These are phyloP conservation scores for Pandemis heparana DNA, from an alignment of 2,888 invertebrate species.

Conservation along the genomic window DNA sequence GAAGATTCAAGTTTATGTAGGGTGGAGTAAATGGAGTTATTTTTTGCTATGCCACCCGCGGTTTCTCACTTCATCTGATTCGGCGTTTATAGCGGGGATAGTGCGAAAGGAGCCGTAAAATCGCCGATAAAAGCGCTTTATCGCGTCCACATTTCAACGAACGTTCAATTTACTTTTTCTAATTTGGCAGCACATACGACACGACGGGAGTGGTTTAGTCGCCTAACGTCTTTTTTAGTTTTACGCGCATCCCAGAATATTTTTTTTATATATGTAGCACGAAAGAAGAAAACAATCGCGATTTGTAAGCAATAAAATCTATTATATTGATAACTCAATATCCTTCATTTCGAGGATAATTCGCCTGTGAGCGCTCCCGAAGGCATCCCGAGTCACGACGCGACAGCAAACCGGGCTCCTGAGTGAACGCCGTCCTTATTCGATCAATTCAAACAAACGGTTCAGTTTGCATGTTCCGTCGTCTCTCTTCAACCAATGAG, in stretches of 20 bases:
- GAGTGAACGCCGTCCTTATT: slow-evolving; percentile 31
- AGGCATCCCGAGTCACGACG: slow-evolving; percentile 71
- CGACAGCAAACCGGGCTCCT: slow-evolving; percentile 52
- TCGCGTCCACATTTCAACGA: slow-evolving; percentile 68
- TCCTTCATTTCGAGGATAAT: slow-evolving; percentile 75
- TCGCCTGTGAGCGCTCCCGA: slow-evolving; percentile 75
- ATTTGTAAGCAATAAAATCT: slow-evolving; percentile 71
- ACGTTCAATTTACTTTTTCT: slow-evolving; percentile 67
- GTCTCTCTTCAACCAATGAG: slow-evolving; percentile 29
- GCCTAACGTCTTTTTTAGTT: slow-evolving; percentile 24
- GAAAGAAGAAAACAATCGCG: slow-evolving; percentile 25
- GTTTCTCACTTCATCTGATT: slow-evolving; percentile 76
- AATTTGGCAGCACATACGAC: slow-evolving; percentile 51
- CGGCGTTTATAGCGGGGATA: slow-evolving; percentile 76
- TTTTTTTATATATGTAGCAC: neutral
- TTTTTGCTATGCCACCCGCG: slow-evolving; percentile 69
- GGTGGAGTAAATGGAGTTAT: slow-evolving; percentile 67
- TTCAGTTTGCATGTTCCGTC: slow-evolving; percentile 6
- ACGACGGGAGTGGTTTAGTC: slow-evolving; percentile 10
- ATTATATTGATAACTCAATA: slow-evolving; percentile 74
- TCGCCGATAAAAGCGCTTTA: slow-evolving; percentile 73
- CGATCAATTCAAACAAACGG: slow-evolving; percentile 38
- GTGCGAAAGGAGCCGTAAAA: slow-evolving; percentile 77
- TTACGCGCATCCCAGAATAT: neutral
- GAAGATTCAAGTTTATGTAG: slow-evolving; percentile 60